phyloP scores from a whole-genome alignment of 1,140 invertebrate genomes.

The Akabosia matsudoensis region DNA sequence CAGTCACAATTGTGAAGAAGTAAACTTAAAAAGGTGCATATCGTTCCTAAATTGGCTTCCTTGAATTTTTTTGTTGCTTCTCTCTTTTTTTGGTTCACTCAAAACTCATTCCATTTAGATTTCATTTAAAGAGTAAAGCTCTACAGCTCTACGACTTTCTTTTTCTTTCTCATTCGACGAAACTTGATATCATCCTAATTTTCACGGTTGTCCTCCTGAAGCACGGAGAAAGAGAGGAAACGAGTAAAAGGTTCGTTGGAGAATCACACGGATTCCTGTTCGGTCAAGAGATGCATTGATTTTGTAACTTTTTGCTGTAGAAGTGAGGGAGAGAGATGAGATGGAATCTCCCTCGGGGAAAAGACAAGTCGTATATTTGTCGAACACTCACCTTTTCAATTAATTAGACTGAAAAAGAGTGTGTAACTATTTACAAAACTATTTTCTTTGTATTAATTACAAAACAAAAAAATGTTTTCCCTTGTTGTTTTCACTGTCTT shows the following conservation, averaged over 20 bases:
- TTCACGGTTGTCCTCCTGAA: slow-evolving; percentile 13
- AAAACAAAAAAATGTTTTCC: neutral
- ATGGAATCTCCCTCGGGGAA: neutral
- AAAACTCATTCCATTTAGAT: slow-evolving; percentile 4
- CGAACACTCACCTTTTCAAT: neutral
- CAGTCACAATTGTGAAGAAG: neutral
- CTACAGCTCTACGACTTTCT: too few species aligned
- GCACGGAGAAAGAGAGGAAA: neutral
- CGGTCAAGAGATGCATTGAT: too few species aligned
- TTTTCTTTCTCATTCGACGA: neutral
- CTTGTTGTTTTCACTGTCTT: neutral
- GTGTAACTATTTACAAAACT: slow-evolving; percentile 3
- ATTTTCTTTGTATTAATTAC: slow-evolving; percentile 10
- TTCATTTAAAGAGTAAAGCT: neutral
- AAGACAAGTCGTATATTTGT: neutral
- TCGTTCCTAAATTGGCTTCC: neutral
- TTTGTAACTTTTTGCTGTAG: too few species aligned
- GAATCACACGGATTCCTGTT: too few species aligned
- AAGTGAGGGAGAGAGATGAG: neutral
- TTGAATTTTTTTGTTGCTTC: neutral
- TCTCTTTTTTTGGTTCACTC: neutral
- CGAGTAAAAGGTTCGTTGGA: slow-evolving; percentile 6
- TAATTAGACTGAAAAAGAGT: neutral
- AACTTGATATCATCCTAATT: neutral
- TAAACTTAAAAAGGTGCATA: too few species aligned